Percentiles rank a stretch among this genome's conserved stretches.
Evolutionary conservation across 92 coral and sea anemone genomes (phyloP).

Genomic region (Siderastrea siderea): DNA sequence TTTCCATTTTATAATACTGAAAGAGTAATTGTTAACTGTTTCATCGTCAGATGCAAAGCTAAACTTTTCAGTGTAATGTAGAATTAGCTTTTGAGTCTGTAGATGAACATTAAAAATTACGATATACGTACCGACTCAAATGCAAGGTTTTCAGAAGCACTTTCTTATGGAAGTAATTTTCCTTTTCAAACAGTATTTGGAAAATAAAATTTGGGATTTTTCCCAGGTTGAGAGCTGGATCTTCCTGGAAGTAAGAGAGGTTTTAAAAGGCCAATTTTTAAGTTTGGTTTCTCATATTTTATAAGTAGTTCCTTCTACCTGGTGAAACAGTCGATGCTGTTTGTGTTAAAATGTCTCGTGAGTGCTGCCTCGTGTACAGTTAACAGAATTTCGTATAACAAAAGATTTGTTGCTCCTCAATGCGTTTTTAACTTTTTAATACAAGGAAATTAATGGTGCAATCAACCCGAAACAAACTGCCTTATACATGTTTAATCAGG

Average conservation of each 20-base stretch:
- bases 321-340: too few species aligned
- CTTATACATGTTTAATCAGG: slow-evolving; percentile 10
- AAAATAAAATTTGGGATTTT: background rate
- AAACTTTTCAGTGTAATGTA: background rate
- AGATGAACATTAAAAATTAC: background rate
- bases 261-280: too few species aligned
- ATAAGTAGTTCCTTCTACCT: too few species aligned
- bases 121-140: too few species aligned
- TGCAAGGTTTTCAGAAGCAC: too few species aligned
- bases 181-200: background rate
- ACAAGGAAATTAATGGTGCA: slow-evolving; percentile 1
- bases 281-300: too few species aligned
- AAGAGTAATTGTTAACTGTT: background rate
- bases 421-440: background rate
- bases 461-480: slow-evolving; percentile 1
- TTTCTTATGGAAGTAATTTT: too few species aligned
- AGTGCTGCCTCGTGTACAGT: background rate
- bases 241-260: too few species aligned
- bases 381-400: background rate
- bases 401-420: background rate
- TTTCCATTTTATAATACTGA: too few species aligned
- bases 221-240: too few species aligned
- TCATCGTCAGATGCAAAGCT: background rate
- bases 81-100: background rate
- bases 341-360: too few species aligned